Evolutionary conservation across 2,888 invertebrate genomes (phyloP), one percentile per base, ranked within the genome.

Genomic region (Ramazzottius varieornatus): DNA sequence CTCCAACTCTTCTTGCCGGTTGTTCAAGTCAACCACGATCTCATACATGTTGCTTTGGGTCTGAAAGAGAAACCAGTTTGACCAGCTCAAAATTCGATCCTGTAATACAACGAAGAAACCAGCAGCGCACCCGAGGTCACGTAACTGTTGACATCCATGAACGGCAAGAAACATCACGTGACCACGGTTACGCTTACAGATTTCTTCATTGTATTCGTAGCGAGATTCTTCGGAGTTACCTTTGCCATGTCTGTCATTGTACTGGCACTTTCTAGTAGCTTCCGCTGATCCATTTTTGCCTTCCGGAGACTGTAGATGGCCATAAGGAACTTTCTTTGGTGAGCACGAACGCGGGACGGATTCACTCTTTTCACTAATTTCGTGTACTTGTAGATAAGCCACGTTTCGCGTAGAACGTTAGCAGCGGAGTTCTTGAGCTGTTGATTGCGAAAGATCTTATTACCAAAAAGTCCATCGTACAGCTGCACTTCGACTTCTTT

Each of bases 201-300:
- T n/a, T n/a, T n/a, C n/a, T n/a, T n/a, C n/a, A n/a, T n/a, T n/a
- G n/a, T n/a, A n/a, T n/a, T n/a, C n/a, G n/a, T n/a, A n/a, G n/a
- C n/a, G n/a, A n/a, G n/a, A n/a, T n/a, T n/a, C n/a, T n/a, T n/a
- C n/a, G n/a, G n/a, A n/a, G n/a, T 80, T 83, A 96, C 96, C 86
- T 98, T 98, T 73, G 96, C 96, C 89, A 98, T 94, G 77, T 98
- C 98, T 67, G 94, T 93, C 77, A 98, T 88, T 67, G 96, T 96
- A 75, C 93, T 94, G 71, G 94, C 92, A 76, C 96, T 96, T 78
- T 98, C 98, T 86, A 92, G 91, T 72, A 98, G 80, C 80, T 98
- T 98, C 76, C 98, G 83, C 81, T 98, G 96, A 81, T 96, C 96
- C 89, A 96, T 92, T 82, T 98, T 98, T 69, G 98, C 94, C 82